Base-by-base conservation (phyloP, 1,140 invertebrate genomes). In the Drosophila sp. region DNA sequence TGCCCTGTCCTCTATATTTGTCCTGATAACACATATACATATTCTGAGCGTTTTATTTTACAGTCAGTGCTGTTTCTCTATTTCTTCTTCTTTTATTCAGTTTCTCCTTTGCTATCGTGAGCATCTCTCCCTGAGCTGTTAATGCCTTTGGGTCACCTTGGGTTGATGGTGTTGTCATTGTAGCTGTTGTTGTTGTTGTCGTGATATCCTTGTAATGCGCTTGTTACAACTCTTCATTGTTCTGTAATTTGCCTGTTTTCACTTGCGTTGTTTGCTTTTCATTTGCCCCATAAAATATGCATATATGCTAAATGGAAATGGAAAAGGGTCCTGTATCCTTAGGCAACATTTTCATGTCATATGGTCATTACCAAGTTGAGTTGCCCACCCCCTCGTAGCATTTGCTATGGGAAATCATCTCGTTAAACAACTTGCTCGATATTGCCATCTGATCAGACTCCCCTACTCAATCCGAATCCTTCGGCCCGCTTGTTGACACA, bases 131-230 rank as follows among this genome's bases (percentile, higher is more conserved):
- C n/a, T 43, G 40, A 43, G 38, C 62, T 43, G 62, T 69, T 80
- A 80, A 84, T 84, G 81, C 77, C 84, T 80, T 77, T 79, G 81
- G 81, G 81, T 84, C 81, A 80, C 11, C 14, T 5, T 0, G 7
- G 41, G 0, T 32, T 25, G 32, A 14, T 27, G 40, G 43, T 71
- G 70, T 45, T 72, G 65, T 57, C 51, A n/a, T 21, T 21, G 41
- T 18, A 2, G 41, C 7, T 16, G 0, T 32, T 25, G 32, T 27
- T 27, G 40, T 46, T 71, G 70, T 45, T 72, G 65, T 57, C 51
- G 64, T 80, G 77, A 74, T 78, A 86, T 80, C 70, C 81, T 69
- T 81, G 80, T 82, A 82, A 82, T 82, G 80, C 80, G 80, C 71
- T 79, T 78, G 74, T 72, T 81, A 61, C 74, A 72, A 46, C 70